phyloP scores from a whole-genome alignment of 35 echinoderm and acorn worm genomes.

The Antedon bifida region DNA sequence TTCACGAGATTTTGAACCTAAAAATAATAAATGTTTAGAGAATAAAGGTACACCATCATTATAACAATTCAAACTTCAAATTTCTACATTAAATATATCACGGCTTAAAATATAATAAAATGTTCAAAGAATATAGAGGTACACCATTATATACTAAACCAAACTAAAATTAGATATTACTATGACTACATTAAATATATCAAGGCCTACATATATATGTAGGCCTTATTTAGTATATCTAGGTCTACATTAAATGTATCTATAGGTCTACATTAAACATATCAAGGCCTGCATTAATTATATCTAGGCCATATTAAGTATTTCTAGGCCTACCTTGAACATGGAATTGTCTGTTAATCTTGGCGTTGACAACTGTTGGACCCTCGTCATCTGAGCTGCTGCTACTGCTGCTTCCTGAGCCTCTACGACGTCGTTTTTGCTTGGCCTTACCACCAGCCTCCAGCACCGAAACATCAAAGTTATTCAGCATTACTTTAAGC shows the following conservation, averaged over 20 bases:
- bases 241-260: too few species aligned
- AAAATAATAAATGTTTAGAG: background rate
- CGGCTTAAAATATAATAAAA: background rate
- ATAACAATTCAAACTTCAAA: too few species aligned
- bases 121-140: background rate
- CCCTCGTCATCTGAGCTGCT: background rate
- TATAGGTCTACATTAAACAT: too few species aligned
- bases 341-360: background rate
- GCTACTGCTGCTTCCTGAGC: background rate
- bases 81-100: too few species aligned
- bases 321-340: background rate
- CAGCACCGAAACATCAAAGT: slow-evolving; percentile 63
- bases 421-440: background rate
- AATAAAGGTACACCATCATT: background rate
- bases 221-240: too few species aligned
- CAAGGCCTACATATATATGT: too few species aligned
- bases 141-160: background rate
- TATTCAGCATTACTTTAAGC: slow-evolving; percentile 45
- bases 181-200: too few species aligned
- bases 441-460: slow-evolving; percentile 32
- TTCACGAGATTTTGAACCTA: slow-evolving; percentile 46
- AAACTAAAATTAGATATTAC: too few species aligned
- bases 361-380: background rate
- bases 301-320: too few species aligned
- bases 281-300: too few species aligned